A percentile compares a stretch with the other conserved stretches of the same genome.
These are phyloP conservation scores for Platyura marginata DNA, from an alignment of 1,140 invertebrate genomes.

Conservation along the genomic window DNA sequence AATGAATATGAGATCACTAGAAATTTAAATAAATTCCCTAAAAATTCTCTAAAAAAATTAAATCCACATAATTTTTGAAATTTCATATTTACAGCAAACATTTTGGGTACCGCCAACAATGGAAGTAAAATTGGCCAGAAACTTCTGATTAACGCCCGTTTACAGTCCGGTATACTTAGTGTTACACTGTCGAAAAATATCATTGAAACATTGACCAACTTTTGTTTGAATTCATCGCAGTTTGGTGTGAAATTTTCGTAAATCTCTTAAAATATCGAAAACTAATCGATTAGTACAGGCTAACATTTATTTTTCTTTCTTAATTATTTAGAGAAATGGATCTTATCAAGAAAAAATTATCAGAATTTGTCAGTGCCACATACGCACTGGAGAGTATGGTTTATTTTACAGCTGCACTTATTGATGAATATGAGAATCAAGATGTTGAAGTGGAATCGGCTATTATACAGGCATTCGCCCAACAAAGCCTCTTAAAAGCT, in stretches of 20 bases:
- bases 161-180: slow-evolving; percentile 8
- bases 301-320: background rate
- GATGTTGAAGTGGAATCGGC: slow-evolving; percentile 59
- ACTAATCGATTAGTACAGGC: background rate
- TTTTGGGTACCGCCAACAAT: background rate
- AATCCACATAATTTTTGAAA: background rate
- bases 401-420: slow-evolving; percentile 49
- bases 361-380: slow-evolving; percentile 25
- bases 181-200: slow-evolving; percentile 11
- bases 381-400: slow-evolving; percentile 65
- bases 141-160: background rate
- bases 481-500: slow-evolving; percentile 32
- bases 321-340: slow-evolving; percentile 31
- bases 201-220: background rate
- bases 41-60: slow-evolving; percentile 4
- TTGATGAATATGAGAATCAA: slow-evolving; percentile 45
- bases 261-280: slow-evolving; percentile 4
- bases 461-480: slow-evolving; percentile 35
- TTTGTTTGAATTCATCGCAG: slow-evolving; percentile 34
- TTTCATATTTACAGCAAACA: background rate
- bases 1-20: slow-evolving; percentile 11
- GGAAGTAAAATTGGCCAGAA: background rate
- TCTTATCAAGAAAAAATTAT: slow-evolving; percentile 33
- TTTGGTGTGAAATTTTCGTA: slow-evolving; percentile 26
- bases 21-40: slow-evolving; percentile 9